Base-by-base conservation (phyloP, 2,888 invertebrate species). In the Ceraclea dissimilis region DNA sequence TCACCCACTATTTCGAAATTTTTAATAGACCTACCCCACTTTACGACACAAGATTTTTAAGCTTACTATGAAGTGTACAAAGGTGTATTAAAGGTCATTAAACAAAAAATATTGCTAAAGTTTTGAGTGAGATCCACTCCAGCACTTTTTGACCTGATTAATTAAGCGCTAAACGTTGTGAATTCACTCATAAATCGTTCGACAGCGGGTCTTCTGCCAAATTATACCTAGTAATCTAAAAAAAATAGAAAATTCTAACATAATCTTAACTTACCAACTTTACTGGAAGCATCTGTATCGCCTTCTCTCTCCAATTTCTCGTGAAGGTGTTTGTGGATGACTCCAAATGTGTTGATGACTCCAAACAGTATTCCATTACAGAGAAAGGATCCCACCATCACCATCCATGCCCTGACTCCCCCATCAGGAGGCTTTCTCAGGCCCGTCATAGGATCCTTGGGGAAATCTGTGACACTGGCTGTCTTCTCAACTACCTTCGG, bases 311-410 rank as follows among this genome's bases (percentile, higher is more conserved):
- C 69, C 58, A 92, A 74, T 65, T 82, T 80, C 51, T 81, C 78
- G 64, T 81, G 79, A 47, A 93, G 79, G 62, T 85, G 82, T 6
- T 80, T 77, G 68, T 88, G 90, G 62, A 93, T 79, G 22, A 92
- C 84, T 63, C 93, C 88, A 69, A 88, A 93, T 0, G 89, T 88
- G 75, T 95, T 95, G 67, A 95, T 92, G 47, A 92, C 84, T 49
- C 94, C 92, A 71, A 94, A 93, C 52, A 95, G 78, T 51, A 93
- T 84, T 5, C 94, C 94, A 71, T 95, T 94, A 66, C 89, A 89
- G 57, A 92, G 76, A 71, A 94, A 92, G 57, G 93, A 91, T 46
- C 86, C 90, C 44, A 91, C 65, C 80, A 93, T 82, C 16, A 94
- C 86, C 59, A 86, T 72, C 83, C 89, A 91, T 1, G 91, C 93